A percentile compares a stretch with the other conserved stretches of the same genome.
Evolutionary conservation across 2,797 vertebrate species (phyloP).

Genomic region (Decapterus maruadsi): DNA sequence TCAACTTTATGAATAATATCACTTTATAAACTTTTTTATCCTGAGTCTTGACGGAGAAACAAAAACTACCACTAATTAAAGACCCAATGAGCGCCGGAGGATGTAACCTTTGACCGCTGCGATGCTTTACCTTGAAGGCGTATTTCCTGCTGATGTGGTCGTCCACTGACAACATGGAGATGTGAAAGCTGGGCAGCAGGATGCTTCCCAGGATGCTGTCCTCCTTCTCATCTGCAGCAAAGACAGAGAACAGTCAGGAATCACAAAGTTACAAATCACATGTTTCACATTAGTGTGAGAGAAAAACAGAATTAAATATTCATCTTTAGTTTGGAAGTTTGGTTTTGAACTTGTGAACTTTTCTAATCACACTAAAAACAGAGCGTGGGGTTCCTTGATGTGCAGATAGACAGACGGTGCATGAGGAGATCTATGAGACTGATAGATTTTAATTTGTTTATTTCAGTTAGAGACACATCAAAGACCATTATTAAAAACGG

Average conservation of each 20-base stretch:
- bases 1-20: neutral
- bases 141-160: constrained; percentile 97
- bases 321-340: neutral
- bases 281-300: neutral
- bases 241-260: neutral
- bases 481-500: neutral
- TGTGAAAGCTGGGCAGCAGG: constrained; percentile 95
- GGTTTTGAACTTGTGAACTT: neutral
- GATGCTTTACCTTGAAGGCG: constrained; percentile 91
- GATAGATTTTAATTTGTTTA: neutral
- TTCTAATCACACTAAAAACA: neutral
- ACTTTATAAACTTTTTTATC: too few species aligned
- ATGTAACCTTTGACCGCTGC: neutral
- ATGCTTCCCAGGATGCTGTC: constrained; percentile 96
- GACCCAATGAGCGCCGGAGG: neutral
- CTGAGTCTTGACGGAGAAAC: neutral
- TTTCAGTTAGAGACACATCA: neutral
- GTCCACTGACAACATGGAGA: constrained; percentile 93
- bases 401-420: neutral
- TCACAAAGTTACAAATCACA: neutral
- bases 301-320: neutral
- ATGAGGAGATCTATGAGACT: neutral
- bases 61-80: neutral
- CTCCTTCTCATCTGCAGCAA: constrained; percentile 93
- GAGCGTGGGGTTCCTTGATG: neutral